Conservation (phyloP, 2,888 invertebrate species). For the Hirtodrosophila alboralis region DNA sequence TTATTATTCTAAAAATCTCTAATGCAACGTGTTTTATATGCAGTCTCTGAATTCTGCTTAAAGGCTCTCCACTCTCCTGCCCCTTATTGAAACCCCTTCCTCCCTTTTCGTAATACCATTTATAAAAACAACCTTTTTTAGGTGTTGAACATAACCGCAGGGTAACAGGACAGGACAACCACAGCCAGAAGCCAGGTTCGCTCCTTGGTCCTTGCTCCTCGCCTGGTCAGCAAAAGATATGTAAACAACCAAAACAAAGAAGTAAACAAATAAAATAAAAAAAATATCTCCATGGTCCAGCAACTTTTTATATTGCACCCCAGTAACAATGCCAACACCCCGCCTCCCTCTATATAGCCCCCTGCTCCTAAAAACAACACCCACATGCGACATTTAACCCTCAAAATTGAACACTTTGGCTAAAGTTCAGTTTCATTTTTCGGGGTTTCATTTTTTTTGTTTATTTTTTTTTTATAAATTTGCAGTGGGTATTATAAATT, state of each 20-base stretch:
- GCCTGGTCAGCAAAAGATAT: constrained; percentile 77
- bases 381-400: constrained; percentile 78
- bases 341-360: constrained; percentile 13
- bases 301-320: constrained; percentile 50
- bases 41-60: no score
- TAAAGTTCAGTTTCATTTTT: constrained; percentile 52
- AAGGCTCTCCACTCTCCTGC: neutral
- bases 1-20: no score
- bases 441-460: constrained; percentile 7
- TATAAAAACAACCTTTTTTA: constrained; percentile 66
- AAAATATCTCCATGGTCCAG: constrained; percentile 54
- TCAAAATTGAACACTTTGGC: constrained; percentile 70
- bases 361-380: constrained; percentile 10
- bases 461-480: no score
- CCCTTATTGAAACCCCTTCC: neutral
- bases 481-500: no score
- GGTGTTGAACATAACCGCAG: constrained; percentile 79
- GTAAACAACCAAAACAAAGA: constrained; percentile 46
- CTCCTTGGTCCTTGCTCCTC: constrained; percentile 41
- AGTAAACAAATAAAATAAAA: constrained; percentile 9
- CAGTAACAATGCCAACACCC: no score
- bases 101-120: constrained; percentile 32
- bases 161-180: no score
- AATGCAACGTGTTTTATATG: no score
- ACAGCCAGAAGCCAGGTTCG: constrained; percentile 28